Base-by-base conservation (phyloP, 2,797 vertebrate genomes). In the Trachops cirrhosus region DNA sequence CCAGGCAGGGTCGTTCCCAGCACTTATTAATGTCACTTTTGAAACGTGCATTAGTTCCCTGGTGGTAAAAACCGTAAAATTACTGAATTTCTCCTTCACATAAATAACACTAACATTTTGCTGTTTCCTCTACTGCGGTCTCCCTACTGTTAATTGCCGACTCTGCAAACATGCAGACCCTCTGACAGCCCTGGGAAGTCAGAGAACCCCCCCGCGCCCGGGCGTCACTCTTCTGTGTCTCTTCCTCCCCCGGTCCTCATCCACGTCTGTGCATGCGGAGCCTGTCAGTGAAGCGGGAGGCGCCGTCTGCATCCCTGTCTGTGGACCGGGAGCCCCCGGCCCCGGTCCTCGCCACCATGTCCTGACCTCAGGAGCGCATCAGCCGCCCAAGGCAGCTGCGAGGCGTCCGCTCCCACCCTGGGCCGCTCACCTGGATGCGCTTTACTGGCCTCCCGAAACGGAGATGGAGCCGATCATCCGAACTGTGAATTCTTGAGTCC, bases 401-500 rank as follows among this genome's bases (percentile, higher is more conserved):
- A 9, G 22, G 19, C 6, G 14, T 59, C n/a, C 12, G 0, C 83
- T 21, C 15, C 64, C n/a, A 19, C 18, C 46, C 59, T 7, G 0
- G 44, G 89, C 32, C 83, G n/a, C 77, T 93, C 48, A 41, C 46
- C 79, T 82, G 34, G 41, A 37, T 11, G 29, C 67, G 9, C 70
- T 94, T 52, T 50, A 39, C 73, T 44, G 46, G 62, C 85, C 75
- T 91, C 84, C 34, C 75, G 44, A 84, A 74, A 64, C 75, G n/a
- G 74, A 95, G 83, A 82, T 57, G 8, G 9, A 79, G 74, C 24
- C 39, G 62, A 84, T 89, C 59, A 70, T 95, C 34, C 5, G 54
- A 91, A 80, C 44, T 70, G 62, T 82, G 86, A 85, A 46, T 83
- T 92, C 85, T 64, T 92, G 80, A 78, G 68, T 57, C 94, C 97